Conservation (phyloP, 2,113 vertebrate species). For the Salminus brasiliensis region DNA sequence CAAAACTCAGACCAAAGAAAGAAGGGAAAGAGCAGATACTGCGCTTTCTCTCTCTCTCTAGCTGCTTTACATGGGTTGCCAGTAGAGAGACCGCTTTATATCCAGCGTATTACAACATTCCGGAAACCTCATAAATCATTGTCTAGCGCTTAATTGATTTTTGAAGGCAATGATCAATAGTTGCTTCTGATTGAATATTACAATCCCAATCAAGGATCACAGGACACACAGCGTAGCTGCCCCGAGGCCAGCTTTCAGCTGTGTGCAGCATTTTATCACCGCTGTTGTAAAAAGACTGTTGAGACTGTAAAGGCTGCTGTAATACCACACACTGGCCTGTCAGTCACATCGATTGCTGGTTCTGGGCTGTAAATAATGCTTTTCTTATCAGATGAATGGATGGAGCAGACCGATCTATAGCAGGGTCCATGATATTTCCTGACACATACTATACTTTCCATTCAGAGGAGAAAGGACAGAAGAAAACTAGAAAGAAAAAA, state of each 20-base stretch:
- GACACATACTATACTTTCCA: not conserved
- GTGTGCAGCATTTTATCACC: not conserved
- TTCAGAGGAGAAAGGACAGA: not conserved
- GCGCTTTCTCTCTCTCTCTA: constrained; percentile 1
- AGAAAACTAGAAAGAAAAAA: not conserved
- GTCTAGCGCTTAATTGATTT: not conserved
- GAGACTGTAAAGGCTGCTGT: no score
- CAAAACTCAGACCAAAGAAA: constrained; percentile 10
- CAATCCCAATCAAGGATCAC: not conserved
- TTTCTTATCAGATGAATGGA: not conserved
- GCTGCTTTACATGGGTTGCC: not conserved
- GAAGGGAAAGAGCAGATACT: constrained; percentile 10
- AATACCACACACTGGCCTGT: not conserved
- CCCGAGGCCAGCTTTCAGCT: not conserved
- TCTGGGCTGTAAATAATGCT: not conserved
- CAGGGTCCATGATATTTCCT: not conserved
- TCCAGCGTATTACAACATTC: not conserved
- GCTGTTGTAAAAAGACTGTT: not conserved
- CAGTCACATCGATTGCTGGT: not conserved
- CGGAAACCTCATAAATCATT: not conserved
- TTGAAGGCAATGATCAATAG: not conserved
- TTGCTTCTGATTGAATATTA: constrained; percentile 13
- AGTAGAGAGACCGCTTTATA: not conserved
- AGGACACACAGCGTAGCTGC: not conserved
- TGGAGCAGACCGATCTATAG: not conserved